These are phyloP conservation scores for Rhinolophus sinicus DNA, from an alignment of 2,113 vertebrate species.

Conservation along the genomic window DNA sequence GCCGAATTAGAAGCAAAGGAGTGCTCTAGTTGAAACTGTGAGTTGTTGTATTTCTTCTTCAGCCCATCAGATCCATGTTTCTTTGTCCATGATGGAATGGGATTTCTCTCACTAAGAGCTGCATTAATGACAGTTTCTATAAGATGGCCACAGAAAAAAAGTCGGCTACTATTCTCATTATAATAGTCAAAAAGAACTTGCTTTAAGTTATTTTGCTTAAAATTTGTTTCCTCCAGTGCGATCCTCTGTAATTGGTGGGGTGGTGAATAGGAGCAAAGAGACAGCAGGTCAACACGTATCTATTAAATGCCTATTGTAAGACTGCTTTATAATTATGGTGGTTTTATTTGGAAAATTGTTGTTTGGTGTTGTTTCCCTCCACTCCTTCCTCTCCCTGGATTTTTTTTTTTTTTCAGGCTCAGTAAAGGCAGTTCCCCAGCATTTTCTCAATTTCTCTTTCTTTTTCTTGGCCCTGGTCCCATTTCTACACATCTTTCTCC, in stretches of 20 bases:
- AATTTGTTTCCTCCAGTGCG: neutral
- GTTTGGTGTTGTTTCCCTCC: constrained; percentile 53
- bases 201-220: neutral
- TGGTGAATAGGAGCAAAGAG: neutral
- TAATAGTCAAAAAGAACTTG: neutral
- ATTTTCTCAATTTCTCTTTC: constrained; percentile 52
- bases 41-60: neutral
- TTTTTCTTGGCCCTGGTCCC: constrained; percentile 36
- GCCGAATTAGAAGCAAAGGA: neutral
- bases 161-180: neutral
- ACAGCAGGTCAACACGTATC: neutral
- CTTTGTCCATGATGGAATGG: neutral
- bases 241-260: neutral
- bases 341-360: constrained; percentile 68
- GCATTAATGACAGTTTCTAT: neutral
- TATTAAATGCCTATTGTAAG: constrained; percentile 11
- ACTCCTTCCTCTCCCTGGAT: constrained; percentile 52
- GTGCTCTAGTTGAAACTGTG: no score
- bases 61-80: neutral
- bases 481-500: neutral
- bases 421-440: constrained; percentile 60
- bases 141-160: neutral
- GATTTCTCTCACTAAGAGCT: neutral
- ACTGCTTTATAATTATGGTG: constrained; percentile 55
- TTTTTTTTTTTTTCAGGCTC: constrained; percentile 43